Evolutionary conservation across 2,888 invertebrate species (phyloP), one percentile per base, ranked within the genome.

Genomic region (Sympetrum striolatum): DNA sequence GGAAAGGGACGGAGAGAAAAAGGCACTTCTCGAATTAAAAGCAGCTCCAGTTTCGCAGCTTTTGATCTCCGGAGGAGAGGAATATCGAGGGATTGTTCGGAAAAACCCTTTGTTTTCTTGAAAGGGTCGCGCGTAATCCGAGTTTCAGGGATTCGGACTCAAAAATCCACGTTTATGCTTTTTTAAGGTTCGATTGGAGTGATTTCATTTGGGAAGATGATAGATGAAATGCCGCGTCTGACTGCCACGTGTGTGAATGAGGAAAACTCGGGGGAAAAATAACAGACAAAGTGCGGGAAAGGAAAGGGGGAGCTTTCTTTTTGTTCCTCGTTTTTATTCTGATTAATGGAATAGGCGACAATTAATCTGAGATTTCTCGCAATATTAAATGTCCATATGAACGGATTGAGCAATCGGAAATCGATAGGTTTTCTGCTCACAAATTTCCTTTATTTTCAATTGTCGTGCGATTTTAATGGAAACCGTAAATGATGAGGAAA

Each of bases 1-100:
- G 31, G 82, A 53, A 82, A 82, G 82, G 53, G 82, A 82, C 53
- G 82, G 82, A 60, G 73, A 25, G 15, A 86, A 86, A 86, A 86
- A 37, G 60, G 86, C 86, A 86, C 86, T 86, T 86, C 60, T 60
- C 86, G 86, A 86, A 86, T 60, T 82, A 35, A 82, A 82, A 82
- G 58, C 25, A 58, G 58, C 58, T 18, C 58, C 58, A 18, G 0
- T 25, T 31, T 18, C 82, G 58, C 58, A 35, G 22, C 10, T 37
- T 31, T 37, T 60, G n/a, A 37, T 35, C 86, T 31, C 31, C 73
- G 25, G 12, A 31, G 25, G 31, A 73, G 31, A 31, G 31, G 25
- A 31, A 73, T 14, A 73, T 31, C 31, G 15, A 22, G 15, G 31
- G 31, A 25, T 73, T 73, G 73, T 14, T 64, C 25, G 5, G 64